Evolutionary conservation across 1,140 invertebrate species (phyloP).

Genomic region (Paraescarpia echinospica): DNA sequence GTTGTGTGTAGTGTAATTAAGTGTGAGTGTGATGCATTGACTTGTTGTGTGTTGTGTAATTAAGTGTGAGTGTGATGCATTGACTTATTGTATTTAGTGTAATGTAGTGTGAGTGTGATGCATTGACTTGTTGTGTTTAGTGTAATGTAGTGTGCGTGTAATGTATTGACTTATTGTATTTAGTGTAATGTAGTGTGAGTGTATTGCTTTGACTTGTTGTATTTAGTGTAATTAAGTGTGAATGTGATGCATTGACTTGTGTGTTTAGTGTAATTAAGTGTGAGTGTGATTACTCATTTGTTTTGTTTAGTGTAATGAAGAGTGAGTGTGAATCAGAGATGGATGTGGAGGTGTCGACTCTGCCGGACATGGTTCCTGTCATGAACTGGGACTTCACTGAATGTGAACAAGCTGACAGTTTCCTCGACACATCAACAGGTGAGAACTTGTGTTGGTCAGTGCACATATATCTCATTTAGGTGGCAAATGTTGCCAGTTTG

Average conservation of each 20-base stretch:
- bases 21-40: too few relatives aligned
- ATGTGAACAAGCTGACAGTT: background rate
- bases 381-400: background rate
- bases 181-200: too few relatives aligned
- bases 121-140: background rate
- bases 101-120: background rate
- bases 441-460: background rate
- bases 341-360: background rate
- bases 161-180: too few relatives aligned
- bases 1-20: too few relatives aligned
- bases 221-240: too few relatives aligned
- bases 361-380: background rate
- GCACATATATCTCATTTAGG: background rate
- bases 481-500: too few relatives aligned
- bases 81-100: too few relatives aligned
- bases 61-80: too few relatives aligned
- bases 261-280: background rate
- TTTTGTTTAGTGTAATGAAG: background rate
- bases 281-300: background rate
- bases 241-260: background rate
- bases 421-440: background rate
- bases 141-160: too few relatives aligned
- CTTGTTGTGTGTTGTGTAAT: too few relatives aligned
- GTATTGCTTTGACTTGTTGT: too few relatives aligned
- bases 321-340: background rate